Conservation (phyloP, 2,888 invertebrate genomes). For the Lymantria monacha region DNA sequence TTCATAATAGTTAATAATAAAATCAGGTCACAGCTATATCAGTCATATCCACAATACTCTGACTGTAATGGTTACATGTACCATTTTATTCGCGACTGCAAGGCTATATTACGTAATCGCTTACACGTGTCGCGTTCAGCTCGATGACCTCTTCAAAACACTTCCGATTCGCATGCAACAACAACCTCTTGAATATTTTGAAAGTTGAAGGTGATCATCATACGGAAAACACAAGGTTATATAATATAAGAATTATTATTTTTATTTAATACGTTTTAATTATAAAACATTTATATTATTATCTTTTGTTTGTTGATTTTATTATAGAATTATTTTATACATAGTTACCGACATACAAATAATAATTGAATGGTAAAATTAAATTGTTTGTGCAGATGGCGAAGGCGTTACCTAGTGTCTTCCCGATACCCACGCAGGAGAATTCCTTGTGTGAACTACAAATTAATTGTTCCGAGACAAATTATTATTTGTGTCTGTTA, state of each 20-base stretch:
- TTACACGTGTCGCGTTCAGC: constrained; percentile 53
- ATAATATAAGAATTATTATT: constrained; percentile 2
- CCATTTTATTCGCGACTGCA: constrained; percentile 72
- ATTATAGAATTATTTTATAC: neutral
- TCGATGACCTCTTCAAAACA: constrained; percentile 69
- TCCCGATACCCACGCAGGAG: too few species aligned
- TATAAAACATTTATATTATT: neutral
- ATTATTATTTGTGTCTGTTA: too few species aligned
- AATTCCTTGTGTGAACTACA: too few species aligned
- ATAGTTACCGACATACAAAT: neutral
- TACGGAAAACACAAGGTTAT: constrained; percentile 51
- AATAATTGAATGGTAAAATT: too few species aligned
- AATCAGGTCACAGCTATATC: constrained; percentile 25
- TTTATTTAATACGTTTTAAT: constrained; percentile 1
- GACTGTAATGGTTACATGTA: constrained; percentile 32
- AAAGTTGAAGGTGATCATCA: constrained; percentile 63
- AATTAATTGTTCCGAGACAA: too few species aligned
- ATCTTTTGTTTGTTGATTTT: neutral
- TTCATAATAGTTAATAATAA: constrained; percentile 1
- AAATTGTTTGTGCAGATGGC: too few species aligned
- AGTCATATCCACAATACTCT: constrained; percentile 35
- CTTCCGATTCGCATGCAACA: constrained; percentile 78
- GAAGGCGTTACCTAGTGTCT: too few species aligned
- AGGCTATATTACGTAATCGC: constrained; percentile 72
- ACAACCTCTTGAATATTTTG: constrained; percentile 55